Evolutionary conservation across 2,888 invertebrate species (phyloP).

Genomic region (Lochmaea crataegi): DNA sequence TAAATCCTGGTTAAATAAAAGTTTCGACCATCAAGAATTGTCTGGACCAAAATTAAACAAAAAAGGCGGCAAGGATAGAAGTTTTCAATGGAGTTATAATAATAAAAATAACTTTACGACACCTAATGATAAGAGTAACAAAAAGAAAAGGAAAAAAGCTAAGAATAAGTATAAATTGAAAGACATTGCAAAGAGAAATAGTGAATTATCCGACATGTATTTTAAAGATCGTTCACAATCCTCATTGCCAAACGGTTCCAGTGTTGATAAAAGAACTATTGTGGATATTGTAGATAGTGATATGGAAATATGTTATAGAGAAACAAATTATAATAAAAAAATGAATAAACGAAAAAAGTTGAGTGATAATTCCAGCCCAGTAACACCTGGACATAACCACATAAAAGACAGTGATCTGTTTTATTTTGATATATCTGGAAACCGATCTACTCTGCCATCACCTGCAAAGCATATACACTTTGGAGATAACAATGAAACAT

Average conservation of each 20-base stretch:
- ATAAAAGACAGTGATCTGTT: background rate
- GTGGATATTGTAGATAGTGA: conserved; percentile 21
- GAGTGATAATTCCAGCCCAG: background rate
- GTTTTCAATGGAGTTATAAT: background rate
- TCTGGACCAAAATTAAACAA: background rate
- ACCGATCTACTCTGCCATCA: background rate
- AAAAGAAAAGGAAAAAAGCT: background rate
- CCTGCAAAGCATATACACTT: background rate
- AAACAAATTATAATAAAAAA: background rate
- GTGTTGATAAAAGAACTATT: background rate
- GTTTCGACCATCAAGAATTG: background rate
- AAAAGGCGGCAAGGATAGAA: background rate
- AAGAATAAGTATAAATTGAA: too few species aligned
- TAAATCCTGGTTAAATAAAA: too few species aligned
- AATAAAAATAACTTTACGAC: background rate
- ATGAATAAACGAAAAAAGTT: background rate
- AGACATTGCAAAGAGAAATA: background rate
- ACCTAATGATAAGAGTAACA: background rate
- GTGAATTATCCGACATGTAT: background rate
- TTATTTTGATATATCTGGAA: background rate
- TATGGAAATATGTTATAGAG: conserved; percentile 9
- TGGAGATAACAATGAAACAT: background rate
- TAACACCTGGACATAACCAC: background rate
- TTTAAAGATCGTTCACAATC: background rate
- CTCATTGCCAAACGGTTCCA: background rate